These are phyloP conservation scores for Drosophila funebris DNA, from an alignment of 1,140 invertebrate species.

Conservation along the genomic window DNA sequence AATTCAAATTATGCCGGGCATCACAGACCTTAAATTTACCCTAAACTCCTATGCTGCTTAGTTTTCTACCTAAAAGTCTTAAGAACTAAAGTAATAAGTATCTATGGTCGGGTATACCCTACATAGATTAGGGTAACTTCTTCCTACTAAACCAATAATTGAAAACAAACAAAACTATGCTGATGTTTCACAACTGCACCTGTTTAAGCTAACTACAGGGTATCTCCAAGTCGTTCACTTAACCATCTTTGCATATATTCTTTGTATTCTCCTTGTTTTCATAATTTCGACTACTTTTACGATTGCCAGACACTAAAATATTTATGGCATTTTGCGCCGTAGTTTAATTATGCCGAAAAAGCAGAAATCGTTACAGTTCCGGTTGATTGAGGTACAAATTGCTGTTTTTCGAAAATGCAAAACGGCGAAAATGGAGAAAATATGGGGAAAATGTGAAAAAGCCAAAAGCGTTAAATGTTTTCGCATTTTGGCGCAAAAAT, in stretches of 20 bases:
- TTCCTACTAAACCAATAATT: too few species aligned
- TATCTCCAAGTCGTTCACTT: neutral
- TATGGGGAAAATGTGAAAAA: neutral
- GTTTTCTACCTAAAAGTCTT: too few species aligned
- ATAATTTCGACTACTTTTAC: slow-evolving; percentile 18
- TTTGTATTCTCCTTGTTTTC: slow-evolving; percentile 3
- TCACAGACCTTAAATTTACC: too few species aligned
- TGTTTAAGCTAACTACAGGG: too few species aligned
- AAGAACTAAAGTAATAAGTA: too few species aligned
- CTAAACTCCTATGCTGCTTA: too few species aligned
- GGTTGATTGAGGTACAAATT: slow-evolving; percentile 53
- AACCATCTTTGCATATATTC: neutral
- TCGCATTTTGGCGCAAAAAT: slow-evolving; percentile 47
- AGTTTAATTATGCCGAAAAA: slow-evolving; percentile 34
- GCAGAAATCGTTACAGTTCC: slow-evolving; percentile 63
- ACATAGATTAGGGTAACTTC: too few species aligned
- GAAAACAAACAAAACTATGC: too few species aligned
- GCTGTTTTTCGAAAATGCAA: slow-evolving; percentile 32
- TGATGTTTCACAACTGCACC: too few species aligned
- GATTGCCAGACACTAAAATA: slow-evolving; percentile 39
- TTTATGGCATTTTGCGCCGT: slow-evolving; percentile 46
- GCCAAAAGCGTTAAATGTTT: slow-evolving; percentile 45
- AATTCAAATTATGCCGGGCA: too few species aligned
- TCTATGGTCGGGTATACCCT: too few species aligned
- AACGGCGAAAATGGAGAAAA: slow-evolving; percentile 33